Evolutionary conservation across 2,888 invertebrate species (phyloP), one percentile per base, ranked within the genome.

Genomic region (Mamestra brassicae): DNA sequence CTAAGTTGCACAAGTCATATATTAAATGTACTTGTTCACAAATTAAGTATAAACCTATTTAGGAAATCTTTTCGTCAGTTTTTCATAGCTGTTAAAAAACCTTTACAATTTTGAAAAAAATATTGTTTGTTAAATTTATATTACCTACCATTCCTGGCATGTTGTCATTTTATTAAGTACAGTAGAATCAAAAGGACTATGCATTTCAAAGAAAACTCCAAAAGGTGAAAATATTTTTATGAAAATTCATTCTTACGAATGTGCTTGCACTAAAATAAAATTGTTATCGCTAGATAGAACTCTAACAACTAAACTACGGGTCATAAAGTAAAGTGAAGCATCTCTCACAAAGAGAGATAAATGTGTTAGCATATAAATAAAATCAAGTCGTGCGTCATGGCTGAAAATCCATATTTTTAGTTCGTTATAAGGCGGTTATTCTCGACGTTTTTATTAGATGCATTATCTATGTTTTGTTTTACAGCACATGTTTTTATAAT

Each of bases 291-390:
- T 74, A 80, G 81, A 81, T 81, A 72, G 64, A 79, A 78, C 69
- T 67, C 69, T 67, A 77, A 77, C 74, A 74, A 73, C 67, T 67
- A 71, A 81, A 86, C 84, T 85, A 86, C 77, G 82, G 74, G 85
- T 83, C 90, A 85, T 92, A 91, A 93, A 92, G 82, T 90, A 91
- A 92, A 92, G 87, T 76, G 58, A 92, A 90, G 85, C 83, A 90
- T 89, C 87, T 91, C 87, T 84, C 83, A 90, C 92, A 92, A 90
- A 92, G 89, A 90, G 85, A 89, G 90, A 90, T 94, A 94, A 94
- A 95, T 92, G 88, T 90, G 92, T 94, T 92, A 90, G 84, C 92
- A 88, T 85, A 89, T 86, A 91, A 93, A 93, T 94, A 94, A 93
- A 93, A 90, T 91, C 90, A 92, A 76, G 92, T 92, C 87, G 88